phyloP scores from a whole-genome alignment of 2,113 vertebrate genomes.

The Rhinopithecus roxellana region DNA sequence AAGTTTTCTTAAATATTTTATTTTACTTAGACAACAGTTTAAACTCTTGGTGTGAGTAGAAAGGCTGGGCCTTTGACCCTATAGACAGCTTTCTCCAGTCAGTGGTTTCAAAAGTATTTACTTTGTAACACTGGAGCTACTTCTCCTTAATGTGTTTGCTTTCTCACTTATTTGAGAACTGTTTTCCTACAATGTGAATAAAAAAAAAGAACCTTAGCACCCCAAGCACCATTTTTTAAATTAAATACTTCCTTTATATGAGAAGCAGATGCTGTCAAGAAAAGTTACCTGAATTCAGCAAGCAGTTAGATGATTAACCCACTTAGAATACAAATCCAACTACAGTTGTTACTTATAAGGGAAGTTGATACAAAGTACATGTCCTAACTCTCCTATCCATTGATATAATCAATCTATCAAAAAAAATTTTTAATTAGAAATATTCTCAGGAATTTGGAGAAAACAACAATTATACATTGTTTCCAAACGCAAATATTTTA shows the following conservation, averaged over 20 bases:
- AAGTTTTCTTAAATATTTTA: conserved; percentile 31
- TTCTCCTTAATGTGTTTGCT: neutral
- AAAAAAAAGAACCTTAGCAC: conserved; percentile 29
- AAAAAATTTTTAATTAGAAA: neutral
- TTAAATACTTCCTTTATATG: conserved; percentile 46
- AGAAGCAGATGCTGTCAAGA: conserved; percentile 31
- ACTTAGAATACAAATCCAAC: conserved; percentile 7
- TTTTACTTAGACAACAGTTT: neutral
- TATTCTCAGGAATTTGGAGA: neutral
- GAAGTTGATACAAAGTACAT: neutral
- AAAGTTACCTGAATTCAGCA: conserved; percentile 19
- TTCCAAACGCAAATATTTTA: neutral
- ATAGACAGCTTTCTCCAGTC: neutral
- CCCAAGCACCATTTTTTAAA: conserved; percentile 40
- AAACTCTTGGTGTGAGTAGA: neutral
- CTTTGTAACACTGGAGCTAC: neutral
- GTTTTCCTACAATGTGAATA: neutral
- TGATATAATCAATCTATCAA: neutral
- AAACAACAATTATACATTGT: neutral
- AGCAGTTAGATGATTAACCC: conserved; percentile 46
- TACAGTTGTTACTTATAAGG: neutral
- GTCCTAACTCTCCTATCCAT: neutral
- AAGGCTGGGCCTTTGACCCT: neutral
- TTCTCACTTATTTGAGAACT: conserved; percentile 28
- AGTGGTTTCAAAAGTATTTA: neutral